Evolutionary conservation across 2,113 vertebrate genomes (phyloP), one percentile per base, ranked within the genome.

Genomic region (Gnathonemus echidnorhynchus): DNA sequence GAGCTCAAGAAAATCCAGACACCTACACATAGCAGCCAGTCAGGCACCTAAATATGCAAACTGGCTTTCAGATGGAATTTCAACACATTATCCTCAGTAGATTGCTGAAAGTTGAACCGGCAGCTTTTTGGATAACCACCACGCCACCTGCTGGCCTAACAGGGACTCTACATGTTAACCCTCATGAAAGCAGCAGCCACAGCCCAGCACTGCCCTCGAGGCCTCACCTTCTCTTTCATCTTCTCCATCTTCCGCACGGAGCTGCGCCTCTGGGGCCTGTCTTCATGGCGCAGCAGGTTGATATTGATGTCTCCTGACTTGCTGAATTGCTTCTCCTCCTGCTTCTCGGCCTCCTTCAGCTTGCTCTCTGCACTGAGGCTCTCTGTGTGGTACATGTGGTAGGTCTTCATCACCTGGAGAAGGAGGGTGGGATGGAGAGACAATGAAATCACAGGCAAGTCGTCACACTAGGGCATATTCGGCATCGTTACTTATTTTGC

Each of bases 171-270:
- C 24, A 24, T 70, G 24, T n/a, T 70, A 3, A 70, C n/a, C 74
- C 74, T 80, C 13, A 80, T 3, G 13, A 17, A 45, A 45, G 39
- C 77, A n/a, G 19, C 66, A 53, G 46, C 45, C 42, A 86, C 21
- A 46, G 4, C 48, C n/a, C n/a, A 24, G 8, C 17, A 11, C 27
- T n/a, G 24, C 88, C n/a, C 19, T 50, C 11, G 49, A 58, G 35
- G 27, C 24, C 86, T 66, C 31, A 90, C 97, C 96, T 97, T 97
- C 92, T 97, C 97, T 90, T 97, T 97, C 97, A 97, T 97, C 93
- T 97, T 97, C 94, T 97, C 97, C 0, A 97, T 97, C 93, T 97
- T 97, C 91, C 96, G 97, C 93, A 97, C 96, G 0, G 97, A 97
- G 93, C 97, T 97, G 42, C 97, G 95, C 39, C 97, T 94, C 94